These are phyloP conservation scores for Apoda limacodes DNA, from an alignment of 2,888 invertebrate species.

Conservation along the genomic window DNA sequence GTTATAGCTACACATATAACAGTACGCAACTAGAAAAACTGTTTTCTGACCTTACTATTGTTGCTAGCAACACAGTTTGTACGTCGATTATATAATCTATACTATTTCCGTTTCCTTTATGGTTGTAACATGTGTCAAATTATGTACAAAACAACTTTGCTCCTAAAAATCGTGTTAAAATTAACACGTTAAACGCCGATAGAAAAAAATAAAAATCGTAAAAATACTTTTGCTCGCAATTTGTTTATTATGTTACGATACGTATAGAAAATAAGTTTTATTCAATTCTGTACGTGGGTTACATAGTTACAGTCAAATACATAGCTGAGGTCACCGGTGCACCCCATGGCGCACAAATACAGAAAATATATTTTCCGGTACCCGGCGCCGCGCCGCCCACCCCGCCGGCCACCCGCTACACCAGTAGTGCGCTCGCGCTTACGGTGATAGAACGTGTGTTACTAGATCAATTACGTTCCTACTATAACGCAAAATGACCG, in stretches of 20 bases:
- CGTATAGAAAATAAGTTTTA: conserved; percentile 22
- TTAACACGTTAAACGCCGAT: conserved; percentile 20
- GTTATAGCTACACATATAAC: no score
- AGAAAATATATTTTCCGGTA: conserved; percentile 25
- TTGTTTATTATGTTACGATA: conserved; percentile 22
- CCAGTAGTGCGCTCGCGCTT: no score
- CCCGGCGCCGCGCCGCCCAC: conserved; percentile 24
- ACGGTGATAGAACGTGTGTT: conserved; percentile 22
- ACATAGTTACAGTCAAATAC: conserved; percentile 24
- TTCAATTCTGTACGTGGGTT: conserved; percentile 24
- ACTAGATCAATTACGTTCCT: conserved; percentile 22
- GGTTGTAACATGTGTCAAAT: no score
- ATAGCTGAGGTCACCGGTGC: conserved; percentile 25
- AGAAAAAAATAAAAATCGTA: conserved; percentile 22
- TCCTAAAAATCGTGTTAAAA: no score
- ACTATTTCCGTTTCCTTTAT: no score
- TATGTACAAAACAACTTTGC: no score
- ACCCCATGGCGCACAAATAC: conserved; percentile 25
- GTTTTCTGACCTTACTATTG: no score
- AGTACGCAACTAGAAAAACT: no score
- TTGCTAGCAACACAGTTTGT: no score
- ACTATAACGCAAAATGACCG: conserved; percentile 23
- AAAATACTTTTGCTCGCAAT: conserved; percentile 23
- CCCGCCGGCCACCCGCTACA: conserved; percentile 14
- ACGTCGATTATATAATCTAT: no score